Base-by-base conservation (phyloP, 2,888 invertebrate species). In the Anthophora plumipes region DNA sequence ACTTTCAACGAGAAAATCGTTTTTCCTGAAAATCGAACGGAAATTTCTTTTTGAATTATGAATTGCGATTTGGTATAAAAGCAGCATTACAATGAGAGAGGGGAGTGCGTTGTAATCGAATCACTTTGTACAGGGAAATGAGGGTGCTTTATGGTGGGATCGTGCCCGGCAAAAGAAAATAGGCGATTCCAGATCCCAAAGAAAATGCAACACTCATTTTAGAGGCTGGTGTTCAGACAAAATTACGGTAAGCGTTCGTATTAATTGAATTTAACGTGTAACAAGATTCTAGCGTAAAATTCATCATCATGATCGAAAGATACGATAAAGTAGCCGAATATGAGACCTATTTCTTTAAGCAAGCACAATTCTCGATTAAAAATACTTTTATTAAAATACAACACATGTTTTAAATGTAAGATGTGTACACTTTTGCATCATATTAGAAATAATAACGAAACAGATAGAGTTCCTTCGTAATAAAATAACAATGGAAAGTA, bases 81-180 rank as follows among this genome's bases (percentile, higher is more conserved):
- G 63, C 63, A 68, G 63, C 25, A 76, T 76, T 76, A 76, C 63
- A 76, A 57, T 50, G 48, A n/a, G 39, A 55, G 55, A 57, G 50
- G 43, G 63, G 20, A 43, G 22, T 50, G 25, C 77, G 77, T 63
- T 59, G 77, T 76, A 78, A 76, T 76, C 37, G 68, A 75, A 78
- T 76, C 78, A 69, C 78, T 76, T 76, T 78, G 77, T 69, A 22
- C 68, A 52, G 68, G 76, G 57, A 78, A 78, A 78, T 63, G 78
- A 76, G 63, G 77, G 67, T 78, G 75, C 68, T 78, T 78, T 78
- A 76, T 39, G 55, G 77, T 6, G 22, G 61, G 48, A 63, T 76
- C 43, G 52, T 41, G 76, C 68, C 63, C 67, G 68, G 37, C 76
- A 52, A 78, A 78, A 78, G 76, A 78, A 78, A 78, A 78, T 76